A percentile compares a stretch with the other conserved stretches of the same genome.
Evolutionary conservation across 35 echinoderm and acorn worm genomes (phyloP).

Genomic region (Hemicentrotus pulcherrimus): DNA sequence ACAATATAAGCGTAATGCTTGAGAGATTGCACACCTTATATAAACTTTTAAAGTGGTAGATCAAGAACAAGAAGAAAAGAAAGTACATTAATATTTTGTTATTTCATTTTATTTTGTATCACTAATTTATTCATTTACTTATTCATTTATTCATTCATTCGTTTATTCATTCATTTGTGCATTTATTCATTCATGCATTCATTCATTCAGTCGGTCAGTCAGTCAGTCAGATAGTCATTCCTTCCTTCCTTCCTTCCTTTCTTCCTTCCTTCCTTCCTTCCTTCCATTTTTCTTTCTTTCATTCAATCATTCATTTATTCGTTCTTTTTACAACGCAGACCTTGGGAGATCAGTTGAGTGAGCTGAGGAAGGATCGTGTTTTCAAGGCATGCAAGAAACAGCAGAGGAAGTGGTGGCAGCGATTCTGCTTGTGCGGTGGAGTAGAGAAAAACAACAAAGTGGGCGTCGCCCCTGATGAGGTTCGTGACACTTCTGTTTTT

Average conservation of each 20-base stretch:
- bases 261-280: background rate
- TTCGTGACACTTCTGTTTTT: background rate
- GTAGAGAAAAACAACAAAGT: background rate
- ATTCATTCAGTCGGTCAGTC: background rate
- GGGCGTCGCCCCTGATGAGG: background rate
- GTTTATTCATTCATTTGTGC: no score
- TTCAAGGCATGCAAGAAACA: background rate
- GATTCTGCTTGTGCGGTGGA: background rate
- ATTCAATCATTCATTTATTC: no score
- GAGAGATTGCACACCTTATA: background rate
- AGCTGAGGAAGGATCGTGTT: background rate
- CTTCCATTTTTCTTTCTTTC: background rate
- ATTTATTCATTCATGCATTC: background rate
- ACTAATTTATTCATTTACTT: background rate
- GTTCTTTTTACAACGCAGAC: background rate
- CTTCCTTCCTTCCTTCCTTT: background rate
- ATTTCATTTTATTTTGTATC: background rate
- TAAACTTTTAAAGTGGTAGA: background rate
- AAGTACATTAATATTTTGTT: background rate
- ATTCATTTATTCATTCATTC: background rate
- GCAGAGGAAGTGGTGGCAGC: background rate
- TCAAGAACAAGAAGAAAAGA: background rate
- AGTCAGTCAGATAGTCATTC: background rate
- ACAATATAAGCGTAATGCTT: no score
- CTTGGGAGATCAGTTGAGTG: background rate